Base-by-base conservation (phyloP, 1,140 invertebrate species). In the Aleiodes sp. region DNA sequence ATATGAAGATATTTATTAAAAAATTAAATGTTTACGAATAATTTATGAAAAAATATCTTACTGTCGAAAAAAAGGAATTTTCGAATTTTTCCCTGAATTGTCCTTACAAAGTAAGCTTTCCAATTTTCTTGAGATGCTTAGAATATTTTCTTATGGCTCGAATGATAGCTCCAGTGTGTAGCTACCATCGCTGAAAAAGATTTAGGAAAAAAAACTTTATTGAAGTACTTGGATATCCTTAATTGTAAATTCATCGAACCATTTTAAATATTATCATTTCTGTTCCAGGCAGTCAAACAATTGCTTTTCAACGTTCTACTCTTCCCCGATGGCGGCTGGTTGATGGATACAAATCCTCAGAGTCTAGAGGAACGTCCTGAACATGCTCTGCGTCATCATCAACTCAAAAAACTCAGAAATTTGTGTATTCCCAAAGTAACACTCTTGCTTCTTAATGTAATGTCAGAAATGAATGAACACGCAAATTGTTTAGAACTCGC, bases 291-390 rank as follows among this genome's bases (percentile, higher is more conserved):
- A 70, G 92, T 94, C 0, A 92, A 92, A 74, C 91, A 92, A 56
- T 87, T 93, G 28, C 86, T 98, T 1, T 96, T 94, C 83, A 97
- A 97, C 84, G 92, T 98, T 6, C 80, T 98, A 24, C 79, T 96
- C 1, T 98, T 98, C 79, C 93, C 95, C 37, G 92, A 95, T 73
- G 93, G 93, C 41, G 95, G 95, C 28, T 98, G 96, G 96, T 87
- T 98, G 65, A 89, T 91, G 21, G 95, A 97, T 81, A 87, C 89
- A 4, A 87, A 86, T 68, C 85, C 87, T 63, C 29, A 37, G n/a
- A 86, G 81, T 12, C 78, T 84, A 8, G 85, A 84, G 52, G 77
- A 86, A 57, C 82, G 82, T n/a, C 79, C 85, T 9, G 85, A 84
- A 56, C 76, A 86, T 61, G 82, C 87, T 52, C 86, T 88, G 76